Evolutionary conservation across 2,113 vertebrate species (phyloP), one percentile per base, ranked within the genome.

Genomic region (Eonycteris spelaea): DNA sequence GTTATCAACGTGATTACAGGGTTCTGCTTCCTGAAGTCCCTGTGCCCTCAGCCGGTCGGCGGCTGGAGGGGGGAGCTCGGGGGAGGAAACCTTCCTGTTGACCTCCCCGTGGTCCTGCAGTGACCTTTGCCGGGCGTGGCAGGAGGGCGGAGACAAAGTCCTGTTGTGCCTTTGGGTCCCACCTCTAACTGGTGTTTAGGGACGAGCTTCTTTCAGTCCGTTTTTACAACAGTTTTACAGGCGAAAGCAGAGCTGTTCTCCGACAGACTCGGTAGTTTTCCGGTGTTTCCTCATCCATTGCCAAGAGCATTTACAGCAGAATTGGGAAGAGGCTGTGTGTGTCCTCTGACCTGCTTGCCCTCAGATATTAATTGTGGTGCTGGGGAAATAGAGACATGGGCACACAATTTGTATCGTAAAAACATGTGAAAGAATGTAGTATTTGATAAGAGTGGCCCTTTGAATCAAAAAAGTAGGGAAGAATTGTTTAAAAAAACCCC

Each of bases 21-120:
- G 4, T 3, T 57, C 1, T 74, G 26, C 51, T 59, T 59, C n/a
- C 59, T 75, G 8, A 6, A 57, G n/a, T 22, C 84, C 28, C 16
- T 15, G 40, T 3, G 3, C 70, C 33, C n/a, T 26, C 14, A 40
- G 16, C 28, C 0, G 0, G 30, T 30, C 45, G 45, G 73, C 43
- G 18, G 18, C 38, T 12, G 7, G 8, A 33, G 28, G 3, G 35
- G 77, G 63, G 33, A 1, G 43, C n/a, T 63, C 16, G 15, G 1
- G 13, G 79, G 26, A 4, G 6, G 3, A 78, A 85, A 0, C 40
- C 15, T 0, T 18, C 2, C 0, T 28, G 57, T 35, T 24, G 38
- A n/a, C 33, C 33, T 12, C 35, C 11, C 30, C 8, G 4, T 30
- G 30, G 8, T 6, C 55, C 45, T 18, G 3, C 0, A 0, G 40